A percentile compares a stretch with the other conserved stretches of the same genome.
phyloP scores from a whole-genome alignment of 2,113 vertebrate genomes.

The Panthera leo region DNA sequence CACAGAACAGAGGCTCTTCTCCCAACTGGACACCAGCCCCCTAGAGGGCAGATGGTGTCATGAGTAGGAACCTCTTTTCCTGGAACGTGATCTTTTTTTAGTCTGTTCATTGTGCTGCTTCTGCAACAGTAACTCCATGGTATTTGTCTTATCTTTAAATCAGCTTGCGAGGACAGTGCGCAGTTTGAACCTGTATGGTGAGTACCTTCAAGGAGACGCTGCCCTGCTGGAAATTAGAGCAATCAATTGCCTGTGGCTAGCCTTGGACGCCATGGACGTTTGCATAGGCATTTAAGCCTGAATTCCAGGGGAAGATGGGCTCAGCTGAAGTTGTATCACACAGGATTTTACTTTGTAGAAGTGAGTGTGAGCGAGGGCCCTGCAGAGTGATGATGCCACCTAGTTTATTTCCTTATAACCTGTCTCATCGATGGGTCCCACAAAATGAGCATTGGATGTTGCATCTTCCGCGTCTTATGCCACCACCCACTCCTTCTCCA shows the following conservation, averaged over 20 bases:
- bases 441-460: neutral
- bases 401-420: neutral
- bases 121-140: neutral
- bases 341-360: neutral
- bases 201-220: neutral
- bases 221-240: neutral
- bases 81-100: neutral
- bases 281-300: neutral
- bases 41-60: neutral
- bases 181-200: neutral
- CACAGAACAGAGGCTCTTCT: neutral
- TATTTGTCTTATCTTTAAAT: neutral
- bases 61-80: neutral
- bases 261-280: fast-evolving
- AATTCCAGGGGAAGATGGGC: neutral
- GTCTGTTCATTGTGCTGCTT: neutral
- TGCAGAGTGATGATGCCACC: fast-evolving
- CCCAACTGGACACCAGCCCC: neutral
- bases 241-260: neutral
- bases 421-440: fast-evolving
- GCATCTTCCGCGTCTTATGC: neutral
- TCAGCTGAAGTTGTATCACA: neutral
- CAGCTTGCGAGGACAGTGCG: neutral
- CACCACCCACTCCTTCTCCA: neutral
- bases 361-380: no score